A percentile compares a stretch with the other conserved stretches of the same genome.
Evolutionary conservation across 2,888 invertebrate species (phyloP).

Genomic region (Daptonema setosum): DNA sequence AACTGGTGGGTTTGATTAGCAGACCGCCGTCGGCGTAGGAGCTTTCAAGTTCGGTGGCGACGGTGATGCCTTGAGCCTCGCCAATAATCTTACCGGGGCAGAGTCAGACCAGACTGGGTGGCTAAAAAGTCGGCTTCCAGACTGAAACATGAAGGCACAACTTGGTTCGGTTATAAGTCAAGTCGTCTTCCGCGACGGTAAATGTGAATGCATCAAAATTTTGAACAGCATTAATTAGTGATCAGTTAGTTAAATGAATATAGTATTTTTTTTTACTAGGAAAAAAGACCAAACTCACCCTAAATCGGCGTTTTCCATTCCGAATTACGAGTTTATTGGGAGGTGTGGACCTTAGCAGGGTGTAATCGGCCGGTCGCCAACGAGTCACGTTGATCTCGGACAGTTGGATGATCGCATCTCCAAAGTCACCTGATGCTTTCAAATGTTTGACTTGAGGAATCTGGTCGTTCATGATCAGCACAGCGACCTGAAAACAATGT

Average conservation of each 20-base stretch:
- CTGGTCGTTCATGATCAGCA: neutral
- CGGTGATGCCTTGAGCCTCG: neutral
- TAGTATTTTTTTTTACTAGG: too few relatives aligned
- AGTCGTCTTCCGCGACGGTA: too few relatives aligned
- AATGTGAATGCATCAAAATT: neutral
- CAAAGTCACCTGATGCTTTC: neutral
- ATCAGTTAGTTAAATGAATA: neutral
- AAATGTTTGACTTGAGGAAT: neutral
- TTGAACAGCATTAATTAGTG: neutral
- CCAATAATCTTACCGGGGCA: neutral
- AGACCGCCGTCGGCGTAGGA: neutral
- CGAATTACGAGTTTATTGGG: neutral
- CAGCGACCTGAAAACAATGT: neutral
- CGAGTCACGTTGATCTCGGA: neutral
- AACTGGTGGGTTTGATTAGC: neutral
- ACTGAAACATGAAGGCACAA: neutral
- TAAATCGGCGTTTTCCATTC: conserved; percentile 1
- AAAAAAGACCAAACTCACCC: too few relatives aligned
- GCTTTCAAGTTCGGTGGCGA: neutral
- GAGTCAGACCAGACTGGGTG: neutral
- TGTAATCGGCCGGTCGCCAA: neutral
- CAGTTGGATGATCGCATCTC: neutral
- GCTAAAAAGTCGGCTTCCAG: neutral
- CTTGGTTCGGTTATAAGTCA: neutral
- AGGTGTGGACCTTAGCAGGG: neutral